Evolutionary conservation across 2,113 vertebrate genomes (phyloP).

Genomic region (Pachycephala philippinensis): DNA sequence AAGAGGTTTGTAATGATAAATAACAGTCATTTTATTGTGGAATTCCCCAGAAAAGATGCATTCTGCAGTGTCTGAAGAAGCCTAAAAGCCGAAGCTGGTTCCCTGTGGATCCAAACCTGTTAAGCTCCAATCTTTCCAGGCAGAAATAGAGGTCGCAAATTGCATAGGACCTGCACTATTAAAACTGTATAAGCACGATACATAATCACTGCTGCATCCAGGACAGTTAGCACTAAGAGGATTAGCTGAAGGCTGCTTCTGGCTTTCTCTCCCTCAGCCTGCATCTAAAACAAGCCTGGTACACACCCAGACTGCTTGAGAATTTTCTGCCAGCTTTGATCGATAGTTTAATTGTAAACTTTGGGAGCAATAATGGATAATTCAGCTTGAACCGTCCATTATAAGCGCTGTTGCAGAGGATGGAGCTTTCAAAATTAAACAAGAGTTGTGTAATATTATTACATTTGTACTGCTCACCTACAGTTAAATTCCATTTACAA

Average conservation of each 20-base stretch:
- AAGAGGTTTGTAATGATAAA: slow-evolving; percentile 99
- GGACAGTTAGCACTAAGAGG: slow-evolving; percentile 73
- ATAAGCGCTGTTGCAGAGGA: slow-evolving; percentile 68
- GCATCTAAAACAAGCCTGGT: slow-evolving; percentile 65
- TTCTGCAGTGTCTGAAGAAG: slow-evolving; percentile 92
- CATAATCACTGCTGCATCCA: slow-evolving; percentile 70
- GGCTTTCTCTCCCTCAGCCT: slow-evolving; percentile 54
- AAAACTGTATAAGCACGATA: slow-evolving; percentile 77
- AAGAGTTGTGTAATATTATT: slow-evolving; percentile 77
- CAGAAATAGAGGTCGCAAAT: slow-evolving; percentile 85
- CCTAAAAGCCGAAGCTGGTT: slow-evolving; percentile 79
- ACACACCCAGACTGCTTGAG: slow-evolving; percentile 56
- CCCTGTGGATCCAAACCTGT: slow-evolving; percentile 84
- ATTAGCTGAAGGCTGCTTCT: slow-evolving; percentile 72
- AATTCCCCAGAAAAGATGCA: slow-evolving; percentile 99
- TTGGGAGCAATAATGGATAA: slow-evolving; percentile 82
- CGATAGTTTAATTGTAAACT: slow-evolving; percentile 86
- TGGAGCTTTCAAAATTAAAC: slow-evolving; percentile 80
- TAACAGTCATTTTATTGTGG: slow-evolving; percentile 99
- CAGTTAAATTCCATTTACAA: slow-evolving; percentile 77
- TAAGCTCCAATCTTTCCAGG: slow-evolving; percentile 87
- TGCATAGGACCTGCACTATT: slow-evolving; percentile 85
- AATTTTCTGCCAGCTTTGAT: slow-evolving; percentile 80
- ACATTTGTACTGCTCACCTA: slow-evolving; percentile 77
- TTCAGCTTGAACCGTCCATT: slow-evolving; percentile 79